These are phyloP conservation scores for Caligus rogercresseyi DNA, from an alignment of 1,140 invertebrate genomes.

Conservation along the genomic window DNA sequence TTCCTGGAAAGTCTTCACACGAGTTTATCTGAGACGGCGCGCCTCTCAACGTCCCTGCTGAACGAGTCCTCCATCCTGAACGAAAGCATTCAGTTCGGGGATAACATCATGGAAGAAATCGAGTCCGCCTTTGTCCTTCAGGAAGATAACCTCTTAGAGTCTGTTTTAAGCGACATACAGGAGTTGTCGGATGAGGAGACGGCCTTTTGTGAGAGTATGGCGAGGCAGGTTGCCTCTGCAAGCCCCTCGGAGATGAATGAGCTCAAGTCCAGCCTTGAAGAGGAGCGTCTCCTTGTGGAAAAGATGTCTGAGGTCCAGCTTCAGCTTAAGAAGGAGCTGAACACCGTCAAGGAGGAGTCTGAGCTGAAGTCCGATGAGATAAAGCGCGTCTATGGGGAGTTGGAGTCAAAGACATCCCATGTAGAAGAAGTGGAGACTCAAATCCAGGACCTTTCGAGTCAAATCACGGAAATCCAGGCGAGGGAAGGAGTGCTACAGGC, in stretches of 20 bases:
- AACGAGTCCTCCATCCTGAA: background rate
- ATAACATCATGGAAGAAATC: background rate
- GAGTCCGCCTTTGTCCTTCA: background rate
- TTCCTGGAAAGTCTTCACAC: background rate
- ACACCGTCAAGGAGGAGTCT: background rate
- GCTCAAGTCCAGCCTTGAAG: background rate
- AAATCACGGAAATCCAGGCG: background rate
- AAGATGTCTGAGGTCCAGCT: background rate
- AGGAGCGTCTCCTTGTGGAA: background rate
- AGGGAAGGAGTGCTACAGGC: background rate
- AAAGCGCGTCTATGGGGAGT: background rate
- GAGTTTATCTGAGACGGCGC: background rate
- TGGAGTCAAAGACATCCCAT: background rate
- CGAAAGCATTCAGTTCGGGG: background rate
- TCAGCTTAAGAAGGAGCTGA: background rate
- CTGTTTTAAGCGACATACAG: background rate
- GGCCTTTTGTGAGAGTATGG: background rate
- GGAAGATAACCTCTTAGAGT: background rate
- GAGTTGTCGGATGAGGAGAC: background rate
- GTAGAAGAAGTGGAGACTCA: background rate
- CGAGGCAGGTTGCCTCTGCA: background rate
- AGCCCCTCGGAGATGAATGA: background rate
- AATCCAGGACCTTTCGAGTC: background rate
- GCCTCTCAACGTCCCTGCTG: background rate
- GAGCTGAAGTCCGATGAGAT: background rate